Evolutionary conservation across 2,113 vertebrate species (phyloP).

Genomic region (Grammomys dolichurus): DNA sequence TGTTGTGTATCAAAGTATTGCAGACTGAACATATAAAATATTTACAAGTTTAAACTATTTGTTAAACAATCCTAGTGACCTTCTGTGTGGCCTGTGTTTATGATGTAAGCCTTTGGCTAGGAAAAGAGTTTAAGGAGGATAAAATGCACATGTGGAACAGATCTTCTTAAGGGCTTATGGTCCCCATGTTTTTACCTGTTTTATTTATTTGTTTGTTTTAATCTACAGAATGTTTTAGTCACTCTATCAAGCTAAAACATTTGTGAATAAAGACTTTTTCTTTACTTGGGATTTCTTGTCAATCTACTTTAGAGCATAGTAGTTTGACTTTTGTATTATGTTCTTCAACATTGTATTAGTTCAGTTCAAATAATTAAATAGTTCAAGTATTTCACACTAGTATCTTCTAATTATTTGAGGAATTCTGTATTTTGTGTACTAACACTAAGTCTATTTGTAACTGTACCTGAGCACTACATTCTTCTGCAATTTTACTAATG

Average conservation of each 20-base stretch:
- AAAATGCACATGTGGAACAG: background rate
- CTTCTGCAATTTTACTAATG: background rate
- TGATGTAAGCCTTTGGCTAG: background rate
- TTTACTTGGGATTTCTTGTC: background rate
- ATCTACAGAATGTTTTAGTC: background rate
- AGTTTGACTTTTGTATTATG: background rate
- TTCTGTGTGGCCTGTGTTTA: background rate
- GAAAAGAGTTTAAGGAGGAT: background rate
- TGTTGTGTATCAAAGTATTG: background rate
- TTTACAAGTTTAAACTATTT: background rate
- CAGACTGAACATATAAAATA: background rate
- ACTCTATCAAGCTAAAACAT: background rate
- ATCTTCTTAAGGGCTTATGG: background rate
- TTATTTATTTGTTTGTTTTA: constrained; percentile 6
- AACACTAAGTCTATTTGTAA: background rate
- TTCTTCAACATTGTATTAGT: background rate
- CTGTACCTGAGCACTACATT: background rate
- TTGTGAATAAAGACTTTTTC: background rate
- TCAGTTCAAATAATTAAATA: background rate
- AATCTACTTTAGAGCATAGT: background rate
- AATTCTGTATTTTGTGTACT: background rate
- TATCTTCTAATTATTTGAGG: background rate
- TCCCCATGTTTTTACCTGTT: background rate
- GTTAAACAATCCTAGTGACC: background rate
- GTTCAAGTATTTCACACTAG: too few relatives aligned